A percentile compares a stretch with the other conserved stretches of the same genome.
Conservation (phyloP, 1,140 invertebrate genomes). For the Drosophila sp. region DNA sequence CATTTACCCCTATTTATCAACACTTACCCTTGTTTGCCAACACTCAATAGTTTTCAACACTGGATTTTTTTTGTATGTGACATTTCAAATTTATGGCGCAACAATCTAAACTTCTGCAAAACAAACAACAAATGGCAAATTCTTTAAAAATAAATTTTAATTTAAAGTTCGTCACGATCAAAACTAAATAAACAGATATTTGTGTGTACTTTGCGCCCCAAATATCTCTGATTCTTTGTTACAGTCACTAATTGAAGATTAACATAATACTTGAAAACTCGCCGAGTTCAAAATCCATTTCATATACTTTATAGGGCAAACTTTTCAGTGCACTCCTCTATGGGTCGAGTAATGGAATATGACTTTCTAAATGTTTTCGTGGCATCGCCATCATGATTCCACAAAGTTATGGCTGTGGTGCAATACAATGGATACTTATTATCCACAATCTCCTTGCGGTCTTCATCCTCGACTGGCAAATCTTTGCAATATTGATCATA, state of each 20-base stretch:
- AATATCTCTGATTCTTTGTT: not conserved
- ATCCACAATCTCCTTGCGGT: slow-evolving; percentile 50
- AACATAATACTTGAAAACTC: not conserved
- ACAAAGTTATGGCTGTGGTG: slow-evolving; percentile 66
- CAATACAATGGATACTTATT: slow-evolving; percentile 74
- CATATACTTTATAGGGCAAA: slow-evolving; percentile 43
- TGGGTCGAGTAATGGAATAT: slow-evolving; percentile 65
- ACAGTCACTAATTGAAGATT: not conserved
- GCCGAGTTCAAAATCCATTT: too few relatives aligned
- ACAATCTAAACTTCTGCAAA: not conserved
- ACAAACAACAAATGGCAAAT: too few relatives aligned
- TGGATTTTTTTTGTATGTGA: too few relatives aligned
- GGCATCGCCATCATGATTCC: slow-evolving; percentile 69
- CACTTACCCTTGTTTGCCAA: not conserved
- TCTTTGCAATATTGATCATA: slow-evolving; percentile 75
- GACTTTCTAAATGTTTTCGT: slow-evolving; percentile 66
- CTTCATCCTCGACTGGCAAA: slow-evolving; percentile 57
- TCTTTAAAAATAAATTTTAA: not conserved
- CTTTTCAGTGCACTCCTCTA: slow-evolving; percentile 68
- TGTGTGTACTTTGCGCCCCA: not conserved
- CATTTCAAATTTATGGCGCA: not conserved
- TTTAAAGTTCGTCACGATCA: not conserved
- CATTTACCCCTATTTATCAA: not conserved
- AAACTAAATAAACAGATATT: not conserved
- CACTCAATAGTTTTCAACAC: not conserved